Base-by-base conservation (phyloP, 2,888 invertebrate species). In the Hermaeophaga mercurialis region DNA sequence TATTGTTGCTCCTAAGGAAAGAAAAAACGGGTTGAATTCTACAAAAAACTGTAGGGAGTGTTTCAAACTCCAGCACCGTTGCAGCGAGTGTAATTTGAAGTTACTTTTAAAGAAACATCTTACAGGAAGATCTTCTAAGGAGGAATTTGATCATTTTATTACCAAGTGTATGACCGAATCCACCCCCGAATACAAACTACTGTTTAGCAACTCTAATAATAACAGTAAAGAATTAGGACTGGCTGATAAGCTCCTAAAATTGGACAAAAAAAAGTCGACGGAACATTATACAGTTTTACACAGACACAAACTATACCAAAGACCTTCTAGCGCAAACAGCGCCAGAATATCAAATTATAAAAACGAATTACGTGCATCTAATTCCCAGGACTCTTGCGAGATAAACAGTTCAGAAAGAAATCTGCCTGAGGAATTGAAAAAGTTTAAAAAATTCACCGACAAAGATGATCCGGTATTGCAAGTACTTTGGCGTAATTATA, bases 11-110 rank as follows among this genome's bases (percentile, higher is more conserved):
- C 28, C 33, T 11, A 59, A 62, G 31, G 58, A 59, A 18, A 54
- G 36, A 28, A 58, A 58, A 43, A 11, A 41, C 0, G 15, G 39
- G 4, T 19, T 38, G n/a, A 7, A 1, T 18, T 53, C 34, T 22
- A 34, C 12, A 28, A 61, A 47, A 39, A 18, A 18, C n/a, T 66
- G 66, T 47, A 47, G 55, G 4, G 61, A 67, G 22, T 67, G 69
- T 38, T 56, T 61, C 14, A 56, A 59, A 26, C 53, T 64, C 38
- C 64, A 66, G 34, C 63, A 58, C 9, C 54, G 61, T 3, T 67
- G 66, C 45, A 24, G 56, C 7, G 64, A 67, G 24, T 67, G 66
- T 34, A 60, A 48, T 17, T 58, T 67, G 55, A 59, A 60, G 18
- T 31, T 54, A 11, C 11, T 60, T 3, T 26, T 66, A 22, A 58